Evolutionary conservation across 2,113 vertebrate genomes (phyloP), one percentile per base, ranked within the genome.

Genomic region (Raphicerus campestris): DNA sequence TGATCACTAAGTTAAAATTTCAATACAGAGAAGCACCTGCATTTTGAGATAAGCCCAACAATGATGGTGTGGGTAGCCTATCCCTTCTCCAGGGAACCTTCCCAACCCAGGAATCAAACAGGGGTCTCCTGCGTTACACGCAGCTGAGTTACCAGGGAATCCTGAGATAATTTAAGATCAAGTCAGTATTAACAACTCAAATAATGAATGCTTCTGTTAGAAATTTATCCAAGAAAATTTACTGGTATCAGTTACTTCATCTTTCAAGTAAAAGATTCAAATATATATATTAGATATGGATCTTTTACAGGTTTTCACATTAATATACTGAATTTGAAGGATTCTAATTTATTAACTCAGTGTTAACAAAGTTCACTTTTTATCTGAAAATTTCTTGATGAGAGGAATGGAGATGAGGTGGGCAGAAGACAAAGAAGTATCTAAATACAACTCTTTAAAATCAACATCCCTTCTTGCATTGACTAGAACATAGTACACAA

Each of bases 161-260:
- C 35, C 19, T 2, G 1, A 73, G 19, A 70, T 70, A 39, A 73
- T 5, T 56, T 61, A 86, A 87, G 55, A 94, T 61, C 42, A 91
- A 96, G 51, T 13, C 75, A 94, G 58, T 92, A 94, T 51, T 94
- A 97, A 94, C 28, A 97, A 91, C 53, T 96, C 61, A 96, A 97
- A 97, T 87, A 60, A 81, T 86, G 35, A 92, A 32, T 87, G 49
- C 45, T 95, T 90, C n/a, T 58, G 7, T 96, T 61, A 93, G 82
- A 93, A 97, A 90, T 24, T 87, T 88, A 94, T 45, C 42, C 84
- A 58, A 32, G 47, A 39, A 93, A 94, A 84, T 91, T 91, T 70
- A 39, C 30, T 42, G 93, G 28, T n/a, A 92, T 66, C 47, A n/a
- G 6, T 91, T 93, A 97, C 87, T 45, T 93, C 19, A 94, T 56